Evolutionary conservation across 2,113 vertebrate genomes (phyloP), one percentile per base, ranked within the genome.

Genomic region (Etia nguti): DNA sequence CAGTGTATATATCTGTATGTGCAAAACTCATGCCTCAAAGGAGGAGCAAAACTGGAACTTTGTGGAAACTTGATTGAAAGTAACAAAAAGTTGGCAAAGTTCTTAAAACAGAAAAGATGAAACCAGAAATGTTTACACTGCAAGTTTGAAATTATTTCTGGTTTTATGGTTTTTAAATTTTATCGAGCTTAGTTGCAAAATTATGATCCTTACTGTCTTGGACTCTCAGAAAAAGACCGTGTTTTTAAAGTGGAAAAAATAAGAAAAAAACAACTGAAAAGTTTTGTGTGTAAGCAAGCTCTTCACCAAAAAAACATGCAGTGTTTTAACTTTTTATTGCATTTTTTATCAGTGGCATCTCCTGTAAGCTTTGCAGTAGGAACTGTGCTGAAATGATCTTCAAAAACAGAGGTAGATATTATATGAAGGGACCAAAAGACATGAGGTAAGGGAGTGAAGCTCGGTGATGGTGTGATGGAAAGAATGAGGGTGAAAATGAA

Each of bases 401-500:
- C 38, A 24, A 79, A 90, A 80, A 46, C 10, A 82, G 29, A 22
- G 9, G 2, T 34, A 9, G 65, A 29, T 12, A 57, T 12, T 81
- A 13, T 26, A 48, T 62, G 43, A 22, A 62, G 3, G 41, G 59
- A 86, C 48, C 48, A 81, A 81, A 87, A 57, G 59, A 59, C 22
- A 70, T 7, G 18, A 41, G 20, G 16, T 79, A 75, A 86, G 80
- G 24, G 6, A 79, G 36, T 36, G 10, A 31, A 80, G 46, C 75
- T 46, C 22, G 12, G 38, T 18, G 59, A 89, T 4, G 36, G 54
- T 70, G 79, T 79, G 79, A 90, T 83, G 65, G 8, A 82, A 81
- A 75, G 80, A 88, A 88, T 56, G 13, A 86, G 77, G 70, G 10
- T 70, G 57, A 57, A 43, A 57, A 92, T 89, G 87, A 77, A 84